phyloP scores from a whole-genome alignment of 2,888 invertebrate species.

The Corbicula japonica region DNA sequence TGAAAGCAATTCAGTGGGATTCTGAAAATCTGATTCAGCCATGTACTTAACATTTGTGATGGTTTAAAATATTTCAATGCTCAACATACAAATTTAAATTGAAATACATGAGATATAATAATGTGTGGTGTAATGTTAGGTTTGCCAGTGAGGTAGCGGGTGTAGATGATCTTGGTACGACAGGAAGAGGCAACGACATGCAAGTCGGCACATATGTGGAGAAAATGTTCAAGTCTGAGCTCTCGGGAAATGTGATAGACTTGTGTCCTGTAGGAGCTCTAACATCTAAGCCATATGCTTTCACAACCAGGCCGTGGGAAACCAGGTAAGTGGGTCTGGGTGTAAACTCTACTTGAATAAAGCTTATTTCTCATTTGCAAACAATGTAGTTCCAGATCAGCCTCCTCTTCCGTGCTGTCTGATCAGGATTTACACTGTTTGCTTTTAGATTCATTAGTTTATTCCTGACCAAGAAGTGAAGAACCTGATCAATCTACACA shows the following conservation, averaged over 20 bases:
- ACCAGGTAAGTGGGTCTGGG: slow-evolving; percentile 88
- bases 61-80: too few relatives aligned
- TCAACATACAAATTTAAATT: too few relatives aligned
- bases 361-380: too few relatives aligned
- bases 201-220: slow-evolving; percentile 99
- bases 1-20: background rate
- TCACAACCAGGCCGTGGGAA: slow-evolving; percentile 99
- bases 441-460: too few relatives aligned
- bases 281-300: slow-evolving; percentile 97
- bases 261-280: slow-evolving; percentile 99
- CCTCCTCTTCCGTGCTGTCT: too few relatives aligned
- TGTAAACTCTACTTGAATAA: background rate
- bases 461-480: too few relatives aligned
- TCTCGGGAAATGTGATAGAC: slow-evolving; percentile 99
- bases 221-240: slow-evolving; percentile 98
- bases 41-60: too few relatives aligned
- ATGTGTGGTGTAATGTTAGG: slow-evolving; percentile 74
- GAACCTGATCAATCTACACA: too few relatives aligned
- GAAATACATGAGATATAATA: too few relatives aligned
- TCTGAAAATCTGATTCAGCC: background rate
- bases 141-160: slow-evolving; percentile 99
- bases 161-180: slow-evolving; percentile 95
- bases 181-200: slow-evolving; percentile 91
- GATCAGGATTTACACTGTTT: too few relatives aligned
- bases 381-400: too few relatives aligned